Base-by-base conservation (phyloP, 1,140 invertebrate species). In the Cyphomyrmex costatus region DNA sequence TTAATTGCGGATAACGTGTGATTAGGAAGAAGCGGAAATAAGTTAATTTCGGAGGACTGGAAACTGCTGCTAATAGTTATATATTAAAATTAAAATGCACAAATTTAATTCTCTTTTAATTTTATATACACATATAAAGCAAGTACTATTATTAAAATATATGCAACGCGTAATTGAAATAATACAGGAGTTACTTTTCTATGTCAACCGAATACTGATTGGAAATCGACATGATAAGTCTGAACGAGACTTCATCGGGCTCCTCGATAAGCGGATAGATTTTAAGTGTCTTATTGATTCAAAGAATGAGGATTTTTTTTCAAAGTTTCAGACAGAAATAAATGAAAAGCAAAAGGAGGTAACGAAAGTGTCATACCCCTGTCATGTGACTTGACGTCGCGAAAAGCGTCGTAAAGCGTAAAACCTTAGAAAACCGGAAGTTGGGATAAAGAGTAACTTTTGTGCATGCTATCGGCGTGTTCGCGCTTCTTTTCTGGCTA, bases 381-480 rank as follows among this genome's bases (percentile, higher is more conserved):
- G 82, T 65, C 70, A 58, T 82, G 73, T 77, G 60, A 61, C 60
- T 76, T 66, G 60, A 82, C 68, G 58, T 82, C 79, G 68, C 68
- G 85, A 84, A 85, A 88, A 91, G 36, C 8, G 10, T 10, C 10
- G 36, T 42, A 42, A 36, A 36, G 36, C 36, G 36, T 36, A 36
- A 42, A 42, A 85, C 86, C 76, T 85, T 86, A 76, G 78, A 86
- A 68, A 86, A 58, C 82, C 88, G 90, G 78, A 92, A 92, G 86
- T 92, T 89, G 87, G 65, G 88, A 92, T 89, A 92, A 93, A 92
- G 90, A 80, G 51, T 80, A 82, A 88, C 86, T 85, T 89, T 77
- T 83, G 56, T 79, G 65, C 73, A 76, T 51, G 51, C 73, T 84
- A 86, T 71, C 86, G 79, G 78, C 68, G 61, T 77, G 49, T 63